phyloP scores from a whole-genome alignment of 1,140 invertebrate species.

The Trachymyrmex cornetzi region DNA sequence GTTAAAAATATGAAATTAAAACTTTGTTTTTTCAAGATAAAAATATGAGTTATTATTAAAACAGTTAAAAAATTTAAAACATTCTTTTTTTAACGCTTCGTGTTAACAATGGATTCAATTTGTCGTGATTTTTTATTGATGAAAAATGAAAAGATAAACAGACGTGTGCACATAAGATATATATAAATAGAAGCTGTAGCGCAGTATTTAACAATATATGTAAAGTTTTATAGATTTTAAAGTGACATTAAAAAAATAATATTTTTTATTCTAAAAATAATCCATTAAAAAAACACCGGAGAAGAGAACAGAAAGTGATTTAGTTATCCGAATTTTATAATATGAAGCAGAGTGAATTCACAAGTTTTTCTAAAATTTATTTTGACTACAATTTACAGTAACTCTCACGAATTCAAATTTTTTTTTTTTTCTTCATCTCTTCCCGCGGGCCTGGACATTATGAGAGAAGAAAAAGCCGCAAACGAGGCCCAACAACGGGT shows the following conservation, averaged over 20 bases:
- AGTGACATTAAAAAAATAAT: too few relatives aligned
- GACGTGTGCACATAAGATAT: too few relatives aligned
- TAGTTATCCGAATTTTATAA: neutral
- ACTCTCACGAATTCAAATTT: neutral
- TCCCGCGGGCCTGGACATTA: neutral
- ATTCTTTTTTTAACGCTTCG: neutral
- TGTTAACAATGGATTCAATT: neutral
- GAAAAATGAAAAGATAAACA: neutral
- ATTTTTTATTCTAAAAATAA: too few relatives aligned
- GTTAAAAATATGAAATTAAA: constrained; percentile 4
- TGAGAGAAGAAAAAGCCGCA: constrained; percentile 32
- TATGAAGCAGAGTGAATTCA: neutral
- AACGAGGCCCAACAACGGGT: neutral
- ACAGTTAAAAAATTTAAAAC: too few relatives aligned
- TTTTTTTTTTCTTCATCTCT: neutral
- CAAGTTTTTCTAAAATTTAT: neutral
- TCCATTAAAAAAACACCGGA: too few relatives aligned
- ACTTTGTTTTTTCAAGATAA: neutral
- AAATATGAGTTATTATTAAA: neutral
- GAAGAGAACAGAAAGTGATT: neutral
- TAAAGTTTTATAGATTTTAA: too few relatives aligned
- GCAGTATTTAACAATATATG: too few relatives aligned
- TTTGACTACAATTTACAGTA: neutral
- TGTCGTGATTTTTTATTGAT: neutral
- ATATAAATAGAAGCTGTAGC: too few relatives aligned